A percentile compares a stretch with the other conserved stretches of the same genome.
Conservation (phyloP, 2,113 vertebrate species). For the Heliornis fulica region DNA sequence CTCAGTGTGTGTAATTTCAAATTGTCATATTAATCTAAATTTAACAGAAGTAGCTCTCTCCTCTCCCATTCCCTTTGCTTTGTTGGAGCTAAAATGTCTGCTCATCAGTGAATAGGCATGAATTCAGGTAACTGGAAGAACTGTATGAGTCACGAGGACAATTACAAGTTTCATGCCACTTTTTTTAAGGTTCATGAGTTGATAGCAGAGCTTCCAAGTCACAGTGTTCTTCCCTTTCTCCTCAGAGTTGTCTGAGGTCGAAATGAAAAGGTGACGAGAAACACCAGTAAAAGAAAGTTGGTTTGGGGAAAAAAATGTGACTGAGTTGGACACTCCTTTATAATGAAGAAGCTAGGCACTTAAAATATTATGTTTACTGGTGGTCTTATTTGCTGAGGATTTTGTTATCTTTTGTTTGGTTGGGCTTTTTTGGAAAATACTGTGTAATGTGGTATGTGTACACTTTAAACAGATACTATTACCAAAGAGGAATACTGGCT, state of each 20-base stretch:
- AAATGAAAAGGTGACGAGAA: neutral
- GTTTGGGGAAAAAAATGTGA: neutral
- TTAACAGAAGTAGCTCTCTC: neutral
- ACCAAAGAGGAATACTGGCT: conserved; percentile 96
- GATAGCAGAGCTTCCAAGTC: neutral
- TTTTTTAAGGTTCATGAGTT: neutral
- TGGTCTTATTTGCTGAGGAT: neutral
- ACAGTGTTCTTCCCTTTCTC: neutral
- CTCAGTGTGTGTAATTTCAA: rapidly evolving
- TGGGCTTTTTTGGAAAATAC: neutral
- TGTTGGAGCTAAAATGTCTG: neutral
- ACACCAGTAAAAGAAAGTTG: neutral
- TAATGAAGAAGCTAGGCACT: neutral
- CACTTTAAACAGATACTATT: conserved; percentile 87
- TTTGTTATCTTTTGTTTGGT: neutral
- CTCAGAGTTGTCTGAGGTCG: neutral
- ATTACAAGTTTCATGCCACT: neutral
- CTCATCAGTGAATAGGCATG: neutral
- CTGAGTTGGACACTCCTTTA: neutral
- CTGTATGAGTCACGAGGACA: neutral
- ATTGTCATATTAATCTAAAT: neutral
- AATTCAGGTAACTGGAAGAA: neutral
- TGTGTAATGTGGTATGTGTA: neutral
- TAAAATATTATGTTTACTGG: neutral
- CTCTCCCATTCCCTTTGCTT: neutral